Conservation (phyloP, 2,113 vertebrate genomes). For the Balaenoptera acutorostrata region DNA sequence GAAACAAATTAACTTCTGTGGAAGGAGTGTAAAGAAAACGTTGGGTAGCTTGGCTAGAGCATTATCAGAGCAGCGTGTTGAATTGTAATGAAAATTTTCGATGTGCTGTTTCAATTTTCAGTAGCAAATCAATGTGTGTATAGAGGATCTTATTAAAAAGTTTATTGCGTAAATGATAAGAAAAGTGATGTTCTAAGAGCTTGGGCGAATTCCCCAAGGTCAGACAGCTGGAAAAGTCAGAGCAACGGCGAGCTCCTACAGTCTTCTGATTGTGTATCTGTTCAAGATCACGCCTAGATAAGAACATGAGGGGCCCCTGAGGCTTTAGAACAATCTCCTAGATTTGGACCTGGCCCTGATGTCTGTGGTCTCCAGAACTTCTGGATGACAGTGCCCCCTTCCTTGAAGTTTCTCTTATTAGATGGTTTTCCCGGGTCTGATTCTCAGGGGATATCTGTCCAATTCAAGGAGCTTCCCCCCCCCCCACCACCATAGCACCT, state of each 20-base stretch:
- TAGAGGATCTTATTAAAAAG: no score
- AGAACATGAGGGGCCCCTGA: neutral
- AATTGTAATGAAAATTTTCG: no score
- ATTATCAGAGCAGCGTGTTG: no score
- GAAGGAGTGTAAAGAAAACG: no score
- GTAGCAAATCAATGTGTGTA: no score
- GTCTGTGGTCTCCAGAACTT: neutral
- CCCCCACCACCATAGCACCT: neutral
- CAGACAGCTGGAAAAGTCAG: neutral
- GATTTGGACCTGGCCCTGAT: neutral
- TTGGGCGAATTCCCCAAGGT: neutral
- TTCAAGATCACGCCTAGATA: neutral
- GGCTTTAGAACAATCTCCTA: neutral
- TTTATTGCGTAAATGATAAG: neutral
- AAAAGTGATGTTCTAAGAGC: neutral
- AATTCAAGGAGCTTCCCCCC: neutral
- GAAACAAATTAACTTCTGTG: no score
- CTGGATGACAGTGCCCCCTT: fast-evolving
- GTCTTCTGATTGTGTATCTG: fast-evolving
- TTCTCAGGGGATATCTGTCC: neutral
- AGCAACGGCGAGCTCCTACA: fast-evolving
- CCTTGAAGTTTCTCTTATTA: neutral
- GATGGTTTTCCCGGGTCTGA: neutral
- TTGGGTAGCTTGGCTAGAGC: no score
- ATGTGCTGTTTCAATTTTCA: no score